phyloP scores from a whole-genome alignment of 1,140 invertebrate species.

The Saxidomus purpurata region DNA sequence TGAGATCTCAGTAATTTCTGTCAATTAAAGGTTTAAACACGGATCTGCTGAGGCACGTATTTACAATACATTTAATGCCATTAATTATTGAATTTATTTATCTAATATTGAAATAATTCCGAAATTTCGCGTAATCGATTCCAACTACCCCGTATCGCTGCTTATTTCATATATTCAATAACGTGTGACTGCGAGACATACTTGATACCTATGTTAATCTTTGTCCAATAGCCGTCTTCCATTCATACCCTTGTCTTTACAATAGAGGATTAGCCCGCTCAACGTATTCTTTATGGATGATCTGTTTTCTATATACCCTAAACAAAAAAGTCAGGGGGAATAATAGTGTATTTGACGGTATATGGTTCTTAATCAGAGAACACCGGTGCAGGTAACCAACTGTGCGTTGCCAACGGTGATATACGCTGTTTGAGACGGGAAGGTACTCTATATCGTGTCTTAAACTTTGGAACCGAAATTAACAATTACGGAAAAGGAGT shows the following conservation, averaged over 20 bases:
- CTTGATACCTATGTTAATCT: constrained; percentile 51
- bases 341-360: constrained; percentile 75
- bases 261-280: constrained; percentile 57
- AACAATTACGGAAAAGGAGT: constrained; percentile 5
- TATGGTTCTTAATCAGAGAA: constrained; percentile 72
- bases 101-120: constrained; percentile 1
- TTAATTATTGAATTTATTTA: constrained; percentile 42
- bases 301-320: constrained; percentile 72
- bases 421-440: constrained; percentile 69
- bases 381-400: constrained; percentile 71
- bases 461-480: constrained; percentile 38
- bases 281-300: constrained; percentile 70
- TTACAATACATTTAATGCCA: background rate
- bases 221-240: constrained; percentile 15
- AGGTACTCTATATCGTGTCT: constrained; percentile 42
- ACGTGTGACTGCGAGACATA: constrained; percentile 40
- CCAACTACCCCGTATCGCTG: constrained; percentile 4
- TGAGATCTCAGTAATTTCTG: too few relatives aligned
- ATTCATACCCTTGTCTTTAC: constrained; percentile 44
- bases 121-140: constrained; percentile 5
- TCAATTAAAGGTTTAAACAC: too few relatives aligned
- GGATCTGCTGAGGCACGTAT: too few relatives aligned
- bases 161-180: constrained; percentile 38
- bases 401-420: constrained; percentile 77
- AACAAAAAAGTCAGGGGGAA: constrained; percentile 78